A percentile compares a stretch with the other conserved stretches of the same genome.
These are phyloP conservation scores for Ceramica pisi DNA, from an alignment of 2,888 invertebrate species.

Conservation along the genomic window DNA sequence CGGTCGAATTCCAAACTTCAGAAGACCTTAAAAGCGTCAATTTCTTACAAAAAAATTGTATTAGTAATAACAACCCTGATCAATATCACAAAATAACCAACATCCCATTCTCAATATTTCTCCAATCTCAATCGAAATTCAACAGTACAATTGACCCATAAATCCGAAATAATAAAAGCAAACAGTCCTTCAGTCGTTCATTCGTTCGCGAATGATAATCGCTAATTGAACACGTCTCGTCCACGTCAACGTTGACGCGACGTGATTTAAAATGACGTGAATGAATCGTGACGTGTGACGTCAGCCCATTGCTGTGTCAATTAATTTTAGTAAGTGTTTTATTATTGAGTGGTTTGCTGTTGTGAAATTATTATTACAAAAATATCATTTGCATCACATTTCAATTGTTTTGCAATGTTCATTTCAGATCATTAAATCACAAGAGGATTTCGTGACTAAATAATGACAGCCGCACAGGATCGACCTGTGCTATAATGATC, in stretches of 20 bases:
- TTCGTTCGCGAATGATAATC: conserved; percentile 55
- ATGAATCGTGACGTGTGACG: conserved; percentile 38
- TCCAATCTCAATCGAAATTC: conserved; percentile 29
- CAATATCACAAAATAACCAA: conserved; percentile 7
- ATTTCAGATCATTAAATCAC: too few species aligned
- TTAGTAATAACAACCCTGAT: background rate
- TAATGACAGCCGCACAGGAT: too few species aligned
- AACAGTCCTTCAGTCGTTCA: conserved; percentile 35
- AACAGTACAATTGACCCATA: conserved; percentile 32
- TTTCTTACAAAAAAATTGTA: background rate
- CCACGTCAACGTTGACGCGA: conserved; percentile 51
- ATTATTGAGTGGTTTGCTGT: conserved; percentile 15
- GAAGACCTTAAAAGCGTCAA: too few species aligned
- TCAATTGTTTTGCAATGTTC: too few species aligned
- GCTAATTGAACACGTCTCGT: conserved; percentile 66
- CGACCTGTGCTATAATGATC: too few species aligned
- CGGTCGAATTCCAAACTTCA: too few species aligned
- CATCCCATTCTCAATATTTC: conserved; percentile 7
- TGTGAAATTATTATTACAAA: background rate
- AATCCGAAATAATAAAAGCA: conserved; percentile 48
- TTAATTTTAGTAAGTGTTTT: conserved; percentile 46
- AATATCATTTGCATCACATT: too few species aligned
- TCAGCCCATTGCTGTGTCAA: conserved; percentile 37
- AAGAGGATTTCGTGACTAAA: too few species aligned
- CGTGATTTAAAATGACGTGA: conserved; percentile 61